A percentile compares a stretch with the other conserved stretches of the same genome.
Conservation (phyloP, 1,140 invertebrate genomes). For the Gonatopus flavifemur region DNA sequence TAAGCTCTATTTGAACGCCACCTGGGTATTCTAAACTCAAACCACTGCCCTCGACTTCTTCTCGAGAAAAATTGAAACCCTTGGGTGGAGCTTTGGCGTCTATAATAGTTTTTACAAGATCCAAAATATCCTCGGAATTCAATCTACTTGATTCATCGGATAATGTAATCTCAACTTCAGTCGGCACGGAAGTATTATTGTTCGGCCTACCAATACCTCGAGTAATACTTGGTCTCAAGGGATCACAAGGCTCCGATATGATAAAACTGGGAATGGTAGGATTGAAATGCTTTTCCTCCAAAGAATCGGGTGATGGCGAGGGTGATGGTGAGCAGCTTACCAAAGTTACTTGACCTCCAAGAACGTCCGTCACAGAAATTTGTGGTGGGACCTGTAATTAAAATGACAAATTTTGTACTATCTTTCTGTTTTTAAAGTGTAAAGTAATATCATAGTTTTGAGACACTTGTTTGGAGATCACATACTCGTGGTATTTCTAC, state of each 20-base stretch:
- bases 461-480: background rate
- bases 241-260: conserved; percentile 72
- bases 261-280: conserved; percentile 66
- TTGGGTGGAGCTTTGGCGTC: conserved; percentile 77
- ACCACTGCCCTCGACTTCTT: conserved; percentile 52
- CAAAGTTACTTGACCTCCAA: conserved; percentile 79
- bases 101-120: conserved; percentile 79
- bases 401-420: conserved; percentile 6
- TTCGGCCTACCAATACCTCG: conserved; percentile 69
- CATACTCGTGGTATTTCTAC: conserved; percentile 57
- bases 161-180: conserved; percentile 69
- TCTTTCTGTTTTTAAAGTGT: no score
- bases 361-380: conserved; percentile 87
- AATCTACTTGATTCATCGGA: conserved; percentile 78
- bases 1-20: conserved; percentile 84
- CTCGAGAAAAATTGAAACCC: conserved; percentile 64
- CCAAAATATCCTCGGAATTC: conserved; percentile 76
- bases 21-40: conserved; percentile 78
- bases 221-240: conserved; percentile 75
- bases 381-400: conserved; percentile 67
- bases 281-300: conserved; percentile 52
- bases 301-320: conserved; percentile 51
- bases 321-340: conserved; percentile 66
- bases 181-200: conserved; percentile 53
- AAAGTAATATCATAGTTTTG: no score